phyloP scores from a whole-genome alignment of 2,113 vertebrate genomes.

The Camelus dromedarius region DNA sequence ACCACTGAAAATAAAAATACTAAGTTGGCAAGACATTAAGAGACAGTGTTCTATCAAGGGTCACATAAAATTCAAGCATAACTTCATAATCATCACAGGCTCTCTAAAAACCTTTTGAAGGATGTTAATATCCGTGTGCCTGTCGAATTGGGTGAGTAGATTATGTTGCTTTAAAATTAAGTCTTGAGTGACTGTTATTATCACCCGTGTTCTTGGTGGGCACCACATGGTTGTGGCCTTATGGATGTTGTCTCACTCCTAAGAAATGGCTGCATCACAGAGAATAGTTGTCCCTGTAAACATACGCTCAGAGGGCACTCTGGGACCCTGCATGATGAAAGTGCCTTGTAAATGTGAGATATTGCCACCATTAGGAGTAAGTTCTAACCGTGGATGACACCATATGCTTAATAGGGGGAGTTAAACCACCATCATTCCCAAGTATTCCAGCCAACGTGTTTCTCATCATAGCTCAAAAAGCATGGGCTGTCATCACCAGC shows the following conservation, averaged over 20 bases:
- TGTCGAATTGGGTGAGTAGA: neutral
- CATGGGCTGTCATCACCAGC: neutral
- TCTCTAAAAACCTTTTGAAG: slow-evolving; percentile 39
- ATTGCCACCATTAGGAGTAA: slow-evolving; percentile 63
- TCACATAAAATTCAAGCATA: slow-evolving; percentile 6
- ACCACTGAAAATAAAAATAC: slow-evolving; percentile 54
- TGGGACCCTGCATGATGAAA: slow-evolving; percentile 55
- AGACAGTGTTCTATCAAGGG: neutral
- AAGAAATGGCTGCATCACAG: slow-evolving; percentile 17
- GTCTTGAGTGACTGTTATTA: neutral
- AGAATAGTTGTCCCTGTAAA: slow-evolving; percentile 18
- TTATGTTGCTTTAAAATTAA: slow-evolving; percentile 39
- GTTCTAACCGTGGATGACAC: slow-evolving; percentile 63
- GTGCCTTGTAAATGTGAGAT: slow-evolving; percentile 78
- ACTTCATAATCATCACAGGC: neutral
- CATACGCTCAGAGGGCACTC: neutral
- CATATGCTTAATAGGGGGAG: slow-evolving; percentile 76
- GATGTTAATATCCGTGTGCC: neutral
- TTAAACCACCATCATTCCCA: slow-evolving; percentile 64
- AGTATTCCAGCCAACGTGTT: slow-evolving; percentile 39
- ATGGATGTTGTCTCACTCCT: neutral
- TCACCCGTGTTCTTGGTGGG: neutral
- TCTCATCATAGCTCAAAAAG: slow-evolving; percentile 26
- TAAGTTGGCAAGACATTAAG: slow-evolving; percentile 4
- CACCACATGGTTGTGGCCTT: neutral